Percentiles rank a stretch among this genome's conserved stretches.
Conservation (phyloP, 2,113 vertebrate species). For the Pygoscelis antarcticus region DNA sequence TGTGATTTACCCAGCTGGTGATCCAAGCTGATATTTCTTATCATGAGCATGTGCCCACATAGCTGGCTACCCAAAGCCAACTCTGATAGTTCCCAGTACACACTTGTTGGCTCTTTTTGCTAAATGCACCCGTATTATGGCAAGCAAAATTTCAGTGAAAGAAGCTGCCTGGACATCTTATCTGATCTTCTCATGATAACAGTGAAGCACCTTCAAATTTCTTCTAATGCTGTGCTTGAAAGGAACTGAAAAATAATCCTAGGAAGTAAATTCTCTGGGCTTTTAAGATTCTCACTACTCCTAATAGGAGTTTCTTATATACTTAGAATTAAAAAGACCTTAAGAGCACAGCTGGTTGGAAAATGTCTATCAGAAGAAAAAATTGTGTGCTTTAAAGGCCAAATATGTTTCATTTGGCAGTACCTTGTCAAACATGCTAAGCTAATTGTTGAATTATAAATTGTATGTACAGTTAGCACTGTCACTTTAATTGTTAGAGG, state of each 20-base stretch:
- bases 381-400: background rate
- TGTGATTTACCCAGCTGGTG: background rate
- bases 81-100: background rate
- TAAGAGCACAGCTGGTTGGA: background rate
- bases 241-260: background rate
- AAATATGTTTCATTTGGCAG: background rate
- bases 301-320: background rate
- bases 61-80: background rate
- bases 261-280: background rate
- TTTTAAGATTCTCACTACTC: background rate
- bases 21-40: background rate
- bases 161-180: background rate
- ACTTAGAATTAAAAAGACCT: background rate
- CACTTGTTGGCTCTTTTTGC: background rate
- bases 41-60: background rate
- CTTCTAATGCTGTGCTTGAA: background rate
- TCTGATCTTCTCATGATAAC: background rate
- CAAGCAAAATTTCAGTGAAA: background rate
- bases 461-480: background rate
- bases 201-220: background rate
- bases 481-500: background rate
- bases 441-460: background rate
- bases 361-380: background rate
- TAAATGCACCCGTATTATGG: background rate
- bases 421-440: background rate